Evolutionary conservation across 1,140 invertebrate species (phyloP), one percentile per base, ranked within the genome.

Genomic region (Caerostris extrusa): DNA sequence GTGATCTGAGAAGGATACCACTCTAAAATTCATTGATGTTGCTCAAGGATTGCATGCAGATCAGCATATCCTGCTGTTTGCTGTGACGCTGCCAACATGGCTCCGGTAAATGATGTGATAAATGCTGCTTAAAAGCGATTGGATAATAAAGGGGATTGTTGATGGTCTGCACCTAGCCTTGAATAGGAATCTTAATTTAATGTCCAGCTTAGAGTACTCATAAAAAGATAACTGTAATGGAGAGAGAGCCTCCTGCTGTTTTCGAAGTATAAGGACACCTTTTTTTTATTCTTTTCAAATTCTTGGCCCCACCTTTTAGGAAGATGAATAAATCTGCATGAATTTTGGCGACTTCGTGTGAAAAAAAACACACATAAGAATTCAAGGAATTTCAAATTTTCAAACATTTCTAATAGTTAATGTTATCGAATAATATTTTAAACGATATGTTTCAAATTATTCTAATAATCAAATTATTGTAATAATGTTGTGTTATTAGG

Each of bases 171-270:
- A 34, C 34, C 53, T 50, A 77, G 8, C 71, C 71, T 77, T 53
- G 71, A 53, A 77, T 77, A 5, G 8, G 10, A 77, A 50, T 19
- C 71, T 12, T 77, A 12, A 77, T 77, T 77, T 77, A 77, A 50
- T 77, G 71, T 77, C 71, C 71, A 77, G 71, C 34, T 1, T 50
- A 77, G 34, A 34, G 10, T 12, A 50, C 19, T 53, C 34, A 53
- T 12, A 77, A 77, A 77, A 77, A 53, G 71, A 10, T 77, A 50
- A 50, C 71, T 77, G 69, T 77, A 77, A 77, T 50, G 69, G 34
- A 50, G 50, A 77, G n/a, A 4, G 34, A 8, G 34, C 69, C 69
- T 50, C 69, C 71, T 50, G 34, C 10, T 77, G 71, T 77, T 53
- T 50, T 19, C 8, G 34, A 7, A 53, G 71, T 77, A 14, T 7